A percentile compares a stretch with the other conserved stretches of the same genome.
phyloP scores from a whole-genome alignment of 2,888 invertebrate species.

The Aspidiotus destructor region DNA sequence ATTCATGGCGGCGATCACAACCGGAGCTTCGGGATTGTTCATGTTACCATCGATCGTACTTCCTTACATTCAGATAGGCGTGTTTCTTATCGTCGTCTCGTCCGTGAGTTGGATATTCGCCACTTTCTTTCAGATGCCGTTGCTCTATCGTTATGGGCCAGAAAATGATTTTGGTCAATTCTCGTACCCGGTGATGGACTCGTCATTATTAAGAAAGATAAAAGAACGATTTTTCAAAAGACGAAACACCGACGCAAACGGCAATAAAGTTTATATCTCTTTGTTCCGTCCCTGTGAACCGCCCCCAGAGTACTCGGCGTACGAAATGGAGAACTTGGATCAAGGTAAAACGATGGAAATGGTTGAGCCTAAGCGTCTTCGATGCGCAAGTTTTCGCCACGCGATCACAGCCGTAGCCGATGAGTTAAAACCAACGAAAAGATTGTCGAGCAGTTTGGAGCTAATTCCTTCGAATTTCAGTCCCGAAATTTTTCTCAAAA shows the following conservation, averaged over 20 bases:
- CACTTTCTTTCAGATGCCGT: conserved; percentile 74
- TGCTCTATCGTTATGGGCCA: conserved; percentile 66
- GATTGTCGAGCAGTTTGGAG: conserved; percentile 45
- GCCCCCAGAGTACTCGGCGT: conserved; percentile 22
- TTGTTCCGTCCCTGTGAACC: conserved; percentile 13
- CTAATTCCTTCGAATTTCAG: too few species aligned
- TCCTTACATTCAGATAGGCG: conserved; percentile 67
- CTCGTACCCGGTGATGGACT: conserved; percentile 39
- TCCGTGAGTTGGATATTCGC: conserved; percentile 83
- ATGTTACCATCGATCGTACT: conserved; percentile 80
- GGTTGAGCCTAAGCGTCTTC: conserved; percentile 28
- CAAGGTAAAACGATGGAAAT: conserved; percentile 35
- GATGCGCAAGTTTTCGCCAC: conserved; percentile 36
- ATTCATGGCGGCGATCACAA: conserved; percentile 81
- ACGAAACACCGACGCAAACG: neutral
- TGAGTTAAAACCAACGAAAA: conserved; percentile 46
- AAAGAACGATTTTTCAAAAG: neutral
- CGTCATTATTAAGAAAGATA: neutral
- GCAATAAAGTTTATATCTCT: conserved; percentile 3
- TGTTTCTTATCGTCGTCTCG: conserved; percentile 80
- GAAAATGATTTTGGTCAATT: conserved; percentile 45
- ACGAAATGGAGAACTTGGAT: conserved; percentile 30
- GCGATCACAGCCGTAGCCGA: conserved; percentile 37
- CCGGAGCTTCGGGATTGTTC: conserved; percentile 76
- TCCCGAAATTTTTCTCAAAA: too few species aligned